Evolutionary conservation across 2,888 invertebrate genomes (phyloP).

Genomic region (Pyrrhia umbra): DNA sequence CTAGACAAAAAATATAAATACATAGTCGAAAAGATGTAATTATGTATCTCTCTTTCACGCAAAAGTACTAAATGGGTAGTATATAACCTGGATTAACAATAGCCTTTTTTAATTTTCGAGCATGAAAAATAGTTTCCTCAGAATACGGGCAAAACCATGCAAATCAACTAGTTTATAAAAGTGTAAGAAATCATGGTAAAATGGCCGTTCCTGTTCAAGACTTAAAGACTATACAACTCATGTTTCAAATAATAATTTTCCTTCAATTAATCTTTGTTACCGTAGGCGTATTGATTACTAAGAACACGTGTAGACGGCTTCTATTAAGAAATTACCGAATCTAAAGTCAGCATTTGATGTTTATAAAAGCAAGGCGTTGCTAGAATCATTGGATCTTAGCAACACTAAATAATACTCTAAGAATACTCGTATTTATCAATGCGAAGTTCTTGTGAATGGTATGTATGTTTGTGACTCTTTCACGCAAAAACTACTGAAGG

Average conservation of each 20-base stretch:
- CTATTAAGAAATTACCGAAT: slow-evolving; percentile 2
- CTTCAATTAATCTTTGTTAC: slow-evolving; percentile 35
- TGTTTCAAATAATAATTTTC: slow-evolving; percentile 46
- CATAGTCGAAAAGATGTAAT: neutral
- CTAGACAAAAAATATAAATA: neutral
- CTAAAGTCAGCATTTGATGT: slow-evolving; percentile 1
- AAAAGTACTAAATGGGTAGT: no score
- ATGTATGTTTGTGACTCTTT: no score
- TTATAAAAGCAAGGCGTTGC: slow-evolving; percentile 31
- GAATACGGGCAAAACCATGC: neutral
- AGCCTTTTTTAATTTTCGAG: no score
- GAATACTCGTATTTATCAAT: no score
- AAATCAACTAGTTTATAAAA: neutral
- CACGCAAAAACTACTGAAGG: no score
- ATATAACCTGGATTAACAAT: no score
- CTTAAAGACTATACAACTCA: slow-evolving; percentile 35
- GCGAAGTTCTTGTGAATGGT: no score
- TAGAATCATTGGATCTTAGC: neutral
- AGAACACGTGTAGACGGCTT: slow-evolving; percentile 5
- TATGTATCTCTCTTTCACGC: no score
- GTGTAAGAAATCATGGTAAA: neutral
- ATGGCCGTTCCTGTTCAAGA: slow-evolving; percentile 39
- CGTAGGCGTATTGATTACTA: slow-evolving; percentile 29
- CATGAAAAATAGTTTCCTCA: no score
- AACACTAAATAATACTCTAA: no score